A percentile compares a stretch with the other conserved stretches of the same genome.
Conservation (phyloP, 2,888 invertebrate genomes). For the Polydrusus cervinus region DNA sequence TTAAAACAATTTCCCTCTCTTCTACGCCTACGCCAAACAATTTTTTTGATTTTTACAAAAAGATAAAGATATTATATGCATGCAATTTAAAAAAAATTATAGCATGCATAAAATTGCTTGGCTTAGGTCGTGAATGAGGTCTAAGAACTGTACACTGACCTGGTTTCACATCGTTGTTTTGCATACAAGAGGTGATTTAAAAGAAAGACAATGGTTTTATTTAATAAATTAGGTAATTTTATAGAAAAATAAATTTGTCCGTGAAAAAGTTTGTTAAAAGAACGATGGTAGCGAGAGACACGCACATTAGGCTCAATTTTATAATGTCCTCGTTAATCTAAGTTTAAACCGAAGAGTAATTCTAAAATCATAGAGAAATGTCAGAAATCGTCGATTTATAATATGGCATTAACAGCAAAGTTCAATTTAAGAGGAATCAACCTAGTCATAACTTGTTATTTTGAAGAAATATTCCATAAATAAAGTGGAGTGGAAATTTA, state of each 20-base stretch:
- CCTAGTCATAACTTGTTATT: no score
- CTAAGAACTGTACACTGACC: conserved; percentile 50
- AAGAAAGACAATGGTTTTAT: conserved; percentile 28
- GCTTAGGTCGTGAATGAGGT: conserved; percentile 44
- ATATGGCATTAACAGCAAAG: no score
- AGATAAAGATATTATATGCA: background rate
- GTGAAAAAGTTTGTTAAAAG: background rate
- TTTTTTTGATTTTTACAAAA: background rate
- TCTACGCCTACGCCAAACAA: background rate
- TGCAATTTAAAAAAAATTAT: conserved; percentile 12
- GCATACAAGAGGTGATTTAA: conserved; percentile 49
- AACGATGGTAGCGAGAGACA: background rate
- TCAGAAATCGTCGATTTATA: no score
- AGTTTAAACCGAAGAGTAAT: no score
- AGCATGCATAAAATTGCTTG: conserved; percentile 11
- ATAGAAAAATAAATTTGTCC: background rate
- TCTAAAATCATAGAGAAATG: no score
- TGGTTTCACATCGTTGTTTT: conserved; percentile 40
- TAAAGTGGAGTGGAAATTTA: no score
- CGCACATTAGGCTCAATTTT: no score
- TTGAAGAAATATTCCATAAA: no score
- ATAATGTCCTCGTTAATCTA: no score
- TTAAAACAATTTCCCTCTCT: background rate
- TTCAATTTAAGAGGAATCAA: no score
- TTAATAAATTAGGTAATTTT: conserved; percentile 10